These are phyloP conservation scores for Torymus aiolomorphi DNA, from an alignment of 2,888 invertebrate genomes.

Conservation along the genomic window DNA sequence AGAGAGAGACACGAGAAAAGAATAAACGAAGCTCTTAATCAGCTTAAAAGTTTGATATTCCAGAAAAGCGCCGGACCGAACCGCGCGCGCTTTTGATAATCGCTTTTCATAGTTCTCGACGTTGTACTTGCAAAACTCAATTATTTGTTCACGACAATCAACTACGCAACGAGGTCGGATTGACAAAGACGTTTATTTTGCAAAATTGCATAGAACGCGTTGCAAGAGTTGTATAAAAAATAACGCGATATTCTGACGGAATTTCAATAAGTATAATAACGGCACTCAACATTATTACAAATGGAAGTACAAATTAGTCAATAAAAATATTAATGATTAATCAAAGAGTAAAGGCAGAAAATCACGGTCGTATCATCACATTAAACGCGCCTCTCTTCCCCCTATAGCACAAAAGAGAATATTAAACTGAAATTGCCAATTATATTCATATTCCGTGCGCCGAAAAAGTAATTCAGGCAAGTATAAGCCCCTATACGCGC, in stretches of 20 bases:
- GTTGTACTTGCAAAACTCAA: too few species aligned
- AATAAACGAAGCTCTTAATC: slow-evolving; percentile 8
- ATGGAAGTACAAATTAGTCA: too few species aligned
- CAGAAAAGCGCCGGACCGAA: not conserved
- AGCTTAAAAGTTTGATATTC: slow-evolving; percentile 19
- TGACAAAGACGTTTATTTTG: too few species aligned
- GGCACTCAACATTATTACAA: too few species aligned
- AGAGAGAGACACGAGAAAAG: too few species aligned
- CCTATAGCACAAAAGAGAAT: slow-evolving; percentile 6
- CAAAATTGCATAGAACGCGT: too few species aligned
- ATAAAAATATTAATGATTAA: not conserved
- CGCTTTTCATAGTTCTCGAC: not conserved
- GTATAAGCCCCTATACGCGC: not conserved
- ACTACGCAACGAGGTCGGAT: too few species aligned
- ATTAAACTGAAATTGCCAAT: slow-evolving; percentile 35
- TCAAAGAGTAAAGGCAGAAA: not conserved
- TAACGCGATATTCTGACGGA: too few species aligned
- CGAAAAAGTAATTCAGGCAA: slow-evolving; percentile 26
- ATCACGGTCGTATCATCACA: not conserved
- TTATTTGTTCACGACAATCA: too few species aligned
- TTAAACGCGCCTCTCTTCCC: not conserved
- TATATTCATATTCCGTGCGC: slow-evolving; percentile 3
- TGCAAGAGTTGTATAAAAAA: too few species aligned
- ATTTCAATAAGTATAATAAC: too few species aligned
- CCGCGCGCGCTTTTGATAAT: not conserved